These are phyloP conservation scores for Calidris pygmaea DNA, from an alignment of 2,113 vertebrate species.

Conservation along the genomic window DNA sequence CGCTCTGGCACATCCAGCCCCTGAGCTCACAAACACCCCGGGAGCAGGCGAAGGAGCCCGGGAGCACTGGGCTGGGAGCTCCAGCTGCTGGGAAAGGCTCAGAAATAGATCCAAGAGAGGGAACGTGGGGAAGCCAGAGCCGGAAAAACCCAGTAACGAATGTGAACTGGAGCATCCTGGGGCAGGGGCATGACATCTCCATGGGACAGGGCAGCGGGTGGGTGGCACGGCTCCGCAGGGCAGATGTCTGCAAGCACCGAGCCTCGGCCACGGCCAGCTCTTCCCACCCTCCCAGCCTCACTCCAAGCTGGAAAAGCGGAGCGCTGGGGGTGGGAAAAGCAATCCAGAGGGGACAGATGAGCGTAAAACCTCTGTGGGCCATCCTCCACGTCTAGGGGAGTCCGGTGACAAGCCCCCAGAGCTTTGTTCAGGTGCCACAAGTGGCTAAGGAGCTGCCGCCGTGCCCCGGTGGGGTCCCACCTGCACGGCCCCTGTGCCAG, in stretches of 20 bases:
- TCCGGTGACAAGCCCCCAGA: neutral
- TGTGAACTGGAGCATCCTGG: neutral
- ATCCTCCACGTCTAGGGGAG: neutral
- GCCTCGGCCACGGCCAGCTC: neutral
- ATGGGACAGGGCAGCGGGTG: neutral
- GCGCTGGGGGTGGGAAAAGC: neutral
- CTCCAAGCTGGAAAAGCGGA: neutral
- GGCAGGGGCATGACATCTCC: neutral
- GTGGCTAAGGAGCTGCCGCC: neutral
- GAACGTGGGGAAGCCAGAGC: neutral
- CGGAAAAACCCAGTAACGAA: neutral
- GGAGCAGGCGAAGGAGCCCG: neutral
- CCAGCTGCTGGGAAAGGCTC: neutral
- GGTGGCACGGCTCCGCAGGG: neutral
- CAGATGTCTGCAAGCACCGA: accelerated
- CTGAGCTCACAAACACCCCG: neutral
- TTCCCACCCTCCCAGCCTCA: neutral
- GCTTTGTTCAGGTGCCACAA: accelerated
- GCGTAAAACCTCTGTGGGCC: neutral
- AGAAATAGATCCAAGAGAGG: neutral
- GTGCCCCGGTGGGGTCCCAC: accelerated
- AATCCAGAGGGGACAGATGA: neutral
- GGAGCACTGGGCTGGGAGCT: neutral
- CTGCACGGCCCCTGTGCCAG: accelerated
- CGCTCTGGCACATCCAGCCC: neutral